phyloP scores from a whole-genome alignment of 2,797 vertebrate species.

The Coranthus polyacanthus region DNA sequence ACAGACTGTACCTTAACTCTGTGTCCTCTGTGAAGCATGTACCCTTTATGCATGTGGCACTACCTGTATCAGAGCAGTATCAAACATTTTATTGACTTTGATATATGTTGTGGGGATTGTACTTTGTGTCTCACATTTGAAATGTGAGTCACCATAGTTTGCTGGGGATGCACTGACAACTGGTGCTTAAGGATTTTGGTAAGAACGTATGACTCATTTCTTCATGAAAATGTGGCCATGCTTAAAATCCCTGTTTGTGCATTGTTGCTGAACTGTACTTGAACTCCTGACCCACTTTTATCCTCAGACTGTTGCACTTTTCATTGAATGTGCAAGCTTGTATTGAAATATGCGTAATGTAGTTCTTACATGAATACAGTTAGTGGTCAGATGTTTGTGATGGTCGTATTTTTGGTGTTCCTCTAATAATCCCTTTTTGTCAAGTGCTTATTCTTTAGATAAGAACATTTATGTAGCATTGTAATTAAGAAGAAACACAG shows the following conservation, averaged over 20 bases:
- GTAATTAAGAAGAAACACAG: too few species aligned
- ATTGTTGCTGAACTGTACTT: conserved; percentile 9
- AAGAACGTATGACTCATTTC: too few species aligned
- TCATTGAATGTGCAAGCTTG: neutral
- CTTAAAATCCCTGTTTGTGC: neutral
- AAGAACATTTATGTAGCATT: too few species aligned
- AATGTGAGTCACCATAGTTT: conserved; percentile 30
- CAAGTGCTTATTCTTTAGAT: too few species aligned
- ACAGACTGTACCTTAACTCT: conserved; percentile 42
- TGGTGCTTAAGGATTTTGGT: too few species aligned
- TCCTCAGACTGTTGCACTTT: neutral
- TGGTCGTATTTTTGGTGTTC: too few species aligned
- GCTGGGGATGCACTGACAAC: too few species aligned
- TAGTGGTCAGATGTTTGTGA: too few species aligned
- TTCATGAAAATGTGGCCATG: neutral
- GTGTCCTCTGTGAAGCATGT: conserved; percentile 43
- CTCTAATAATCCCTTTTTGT: too few species aligned
- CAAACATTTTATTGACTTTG: conserved; percentile 21
- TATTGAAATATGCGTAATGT: too few species aligned
- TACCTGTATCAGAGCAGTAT: conserved; percentile 17
- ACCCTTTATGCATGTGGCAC: conserved; percentile 30
- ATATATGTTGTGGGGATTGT: conserved; percentile 30
- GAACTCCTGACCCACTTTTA: conserved; percentile 19
- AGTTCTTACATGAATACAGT: too few species aligned
- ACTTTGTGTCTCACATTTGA: conserved; percentile 9